A percentile compares a stretch with the other conserved stretches of the same genome.
These are phyloP conservation scores for Cremastinae sp. DNA, from an alignment of 2,888 invertebrate species.

Conservation along the genomic window DNA sequence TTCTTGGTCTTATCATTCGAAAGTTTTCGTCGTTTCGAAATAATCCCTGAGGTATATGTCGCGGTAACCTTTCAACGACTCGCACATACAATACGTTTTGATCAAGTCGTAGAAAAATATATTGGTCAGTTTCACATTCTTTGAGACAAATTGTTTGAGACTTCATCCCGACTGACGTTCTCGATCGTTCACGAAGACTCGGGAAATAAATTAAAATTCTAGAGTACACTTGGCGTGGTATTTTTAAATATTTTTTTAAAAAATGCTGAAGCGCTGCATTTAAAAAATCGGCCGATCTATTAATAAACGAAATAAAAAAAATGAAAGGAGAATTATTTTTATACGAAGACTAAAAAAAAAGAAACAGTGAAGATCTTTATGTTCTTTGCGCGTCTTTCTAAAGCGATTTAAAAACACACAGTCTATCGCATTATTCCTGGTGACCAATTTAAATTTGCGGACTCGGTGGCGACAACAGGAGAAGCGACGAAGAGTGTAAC, in stretches of 20 bases:
- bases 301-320: constrained; percentile 42
- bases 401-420: constrained; percentile 34
- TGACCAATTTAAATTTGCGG: constrained; percentile 41
- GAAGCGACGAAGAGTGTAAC: constrained; percentile 35
- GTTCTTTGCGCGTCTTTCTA: constrained; percentile 35
- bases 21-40: background rate
- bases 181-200: no score
- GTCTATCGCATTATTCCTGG: constrained; percentile 33
- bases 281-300: constrained; percentile 23
- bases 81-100: no score
- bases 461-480: constrained; percentile 21
- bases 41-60: constrained; percentile 3
- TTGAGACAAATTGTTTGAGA: no score
- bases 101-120: no score
- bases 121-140: no score
- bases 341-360: constrained; percentile 17
- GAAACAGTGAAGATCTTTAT: constrained; percentile 7
- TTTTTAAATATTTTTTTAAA: constrained; percentile 4
- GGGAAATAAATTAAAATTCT: background rate
- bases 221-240: no score
- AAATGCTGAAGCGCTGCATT: no score
- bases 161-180: no score
- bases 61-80: background rate
- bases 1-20: constrained; percentile 10
- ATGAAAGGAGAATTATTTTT: constrained; percentile 21